Base-by-base conservation (phyloP, 2,888 invertebrate genomes). In the Formica aserva region DNA sequence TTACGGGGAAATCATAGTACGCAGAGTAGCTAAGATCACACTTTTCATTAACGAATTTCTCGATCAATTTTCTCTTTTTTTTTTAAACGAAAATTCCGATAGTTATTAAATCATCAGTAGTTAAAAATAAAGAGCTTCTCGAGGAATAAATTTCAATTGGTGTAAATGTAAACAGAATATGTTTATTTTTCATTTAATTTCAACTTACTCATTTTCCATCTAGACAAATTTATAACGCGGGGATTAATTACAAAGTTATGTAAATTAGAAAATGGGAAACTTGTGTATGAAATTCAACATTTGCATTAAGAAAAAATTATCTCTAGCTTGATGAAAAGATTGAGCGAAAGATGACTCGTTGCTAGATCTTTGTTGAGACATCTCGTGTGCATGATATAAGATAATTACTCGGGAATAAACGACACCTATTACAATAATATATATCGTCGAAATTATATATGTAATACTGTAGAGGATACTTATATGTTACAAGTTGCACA, bases 371-470 rank as follows among this genome's bases (percentile, higher is more conserved):
- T 52, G 0, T 48, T 26, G 38, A 8, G 26, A 29, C 38, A 52
- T 38, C n/a, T 38, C 18, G 38, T 4, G n/a, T 11, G 26, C 38
- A 8, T 22, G 26, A n/a, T 29, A 15, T 6, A 22, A 35, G 35
- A 8, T 66, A 66, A 77, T 66, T 66, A 66, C 38, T 38, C n/a
- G 55, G 38, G n/a, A 9, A 35, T 38, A 66, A 77, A 55, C 5
- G 38, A 41, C 26, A 55, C 13, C 65, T 29, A 66, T 38, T 13
- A 55, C 55, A 66, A 66, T 77, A 66, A 26, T 26, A 26, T 26
- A 77, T 66, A 65, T 29, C 77, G 29, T 35, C 67, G 4, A 67
- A 57, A 67, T 67, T 45, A 13, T 45, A 0, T 45, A 45, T 13
- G 13, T 13, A 13, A 41, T 41, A 32, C 6, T 32, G 32, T 32